Evolutionary conservation across 2,113 vertebrate genomes (phyloP).

Genomic region (Orientallactaga bullata): DNA sequence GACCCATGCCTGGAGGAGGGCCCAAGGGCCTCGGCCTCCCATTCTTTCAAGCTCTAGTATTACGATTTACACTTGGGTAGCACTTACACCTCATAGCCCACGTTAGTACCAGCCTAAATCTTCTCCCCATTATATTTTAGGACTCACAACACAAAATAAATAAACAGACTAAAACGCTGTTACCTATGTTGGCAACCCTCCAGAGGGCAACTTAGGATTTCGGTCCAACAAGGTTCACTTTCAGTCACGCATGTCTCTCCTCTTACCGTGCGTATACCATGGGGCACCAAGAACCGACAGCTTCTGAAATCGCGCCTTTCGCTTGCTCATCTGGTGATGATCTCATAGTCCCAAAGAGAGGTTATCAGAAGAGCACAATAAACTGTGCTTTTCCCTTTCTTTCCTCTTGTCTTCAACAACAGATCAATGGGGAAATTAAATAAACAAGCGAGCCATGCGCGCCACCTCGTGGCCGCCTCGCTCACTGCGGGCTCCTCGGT

Average conservation of each 20-base stretch:
- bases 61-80: neutral
- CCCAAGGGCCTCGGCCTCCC: slow-evolving; percentile 42
- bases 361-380: slow-evolving; percentile 66
- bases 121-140: slow-evolving; percentile 38
- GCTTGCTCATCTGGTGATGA: slow-evolving; percentile 61
- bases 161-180: slow-evolving; percentile 42
- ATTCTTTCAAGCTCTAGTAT: neutral
- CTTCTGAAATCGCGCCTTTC: slow-evolving; percentile 62
- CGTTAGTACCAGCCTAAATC: neutral
- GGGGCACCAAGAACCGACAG: slow-evolving; percentile 36
- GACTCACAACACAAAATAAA: neutral
- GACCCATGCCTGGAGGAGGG: slow-evolving; percentile 54
- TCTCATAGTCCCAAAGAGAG: slow-evolving; percentile 75
- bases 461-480: slow-evolving; percentile 78
- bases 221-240: neutral
- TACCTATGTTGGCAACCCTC: neutral
- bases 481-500: slow-evolving; percentile 18
- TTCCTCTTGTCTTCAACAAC: slow-evolving; percentile 66
- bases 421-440: slow-evolving; percentile 61
- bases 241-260: neutral
- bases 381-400: slow-evolving; percentile 66
- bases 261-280: slow-evolving; percentile 3
- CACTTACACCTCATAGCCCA: slow-evolving; percentile 46
- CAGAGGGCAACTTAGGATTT: slow-evolving; percentile 36
- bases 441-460: slow-evolving; percentile 61